Evolutionary conservation across 2,888 invertebrate genomes (phyloP).

Genomic region (Drosophila fungiperda): DNA sequence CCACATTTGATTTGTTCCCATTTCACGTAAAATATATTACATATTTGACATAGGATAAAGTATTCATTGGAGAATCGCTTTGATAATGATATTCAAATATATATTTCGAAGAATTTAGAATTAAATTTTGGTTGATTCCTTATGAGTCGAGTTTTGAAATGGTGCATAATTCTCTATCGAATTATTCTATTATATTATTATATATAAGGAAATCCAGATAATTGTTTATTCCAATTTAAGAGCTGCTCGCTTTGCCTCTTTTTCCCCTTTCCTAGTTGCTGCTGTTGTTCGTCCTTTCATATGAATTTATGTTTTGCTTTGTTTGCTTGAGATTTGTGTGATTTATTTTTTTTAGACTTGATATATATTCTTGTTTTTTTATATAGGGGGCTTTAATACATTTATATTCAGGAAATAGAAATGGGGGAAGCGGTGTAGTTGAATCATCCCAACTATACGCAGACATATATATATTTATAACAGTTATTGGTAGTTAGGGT

Average conservation of each 20-base stretch:
- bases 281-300: conserved; percentile 3
- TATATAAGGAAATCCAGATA: not conserved
- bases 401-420: conserved; percentile 8
- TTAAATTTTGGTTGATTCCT: not conserved
- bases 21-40: not conserved
- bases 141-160: not conserved
- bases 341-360: conserved; percentile 10
- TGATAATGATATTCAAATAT: too few species aligned
- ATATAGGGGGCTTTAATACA: conserved; percentile 8
- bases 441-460: conserved; percentile 27
- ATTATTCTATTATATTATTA: not conserved
- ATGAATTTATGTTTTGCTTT: conserved; percentile 17
- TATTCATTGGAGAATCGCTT: too few species aligned
- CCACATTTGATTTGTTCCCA: not conserved
- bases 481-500: not conserved
- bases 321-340: conserved; percentile 10
- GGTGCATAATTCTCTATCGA: not conserved
- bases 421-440: conserved; percentile 1
- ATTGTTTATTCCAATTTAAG: not conserved
- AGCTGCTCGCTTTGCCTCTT: not conserved
- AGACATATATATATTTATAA: conserved; percentile 14
- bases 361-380: conserved; percentile 1
- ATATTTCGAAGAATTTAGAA: too few species aligned
- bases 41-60: too few species aligned
- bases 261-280: not conserved